Percentiles rank a stretch among this genome's conserved stretches.
Evolutionary conservation across 2,113 vertebrate genomes (phyloP).

Genomic region (Pelusios castaneus): DNA sequence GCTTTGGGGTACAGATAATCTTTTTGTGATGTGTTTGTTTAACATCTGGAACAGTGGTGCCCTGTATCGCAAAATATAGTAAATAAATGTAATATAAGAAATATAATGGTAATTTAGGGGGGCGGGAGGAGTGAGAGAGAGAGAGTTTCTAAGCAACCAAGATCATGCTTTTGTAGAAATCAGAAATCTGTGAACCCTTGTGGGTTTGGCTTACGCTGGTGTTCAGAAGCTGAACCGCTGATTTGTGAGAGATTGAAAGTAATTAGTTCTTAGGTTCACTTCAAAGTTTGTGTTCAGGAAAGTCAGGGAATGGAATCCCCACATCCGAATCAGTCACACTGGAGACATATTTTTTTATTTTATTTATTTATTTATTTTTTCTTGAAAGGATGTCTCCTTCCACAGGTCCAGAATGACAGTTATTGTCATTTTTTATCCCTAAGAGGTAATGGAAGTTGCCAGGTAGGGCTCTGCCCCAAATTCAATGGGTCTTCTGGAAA

Average conservation of each 20-base stretch:
- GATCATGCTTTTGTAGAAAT: neutral
- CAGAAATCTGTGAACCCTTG: neutral
- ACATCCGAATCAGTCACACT: neutral
- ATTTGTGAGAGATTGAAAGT: neutral
- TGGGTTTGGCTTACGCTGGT: constrained; percentile 3
- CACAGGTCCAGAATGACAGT: rapidly evolving
- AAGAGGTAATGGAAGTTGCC: neutral
- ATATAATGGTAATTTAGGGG: neutral
- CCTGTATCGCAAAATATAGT: neutral
- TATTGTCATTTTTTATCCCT: neutral
- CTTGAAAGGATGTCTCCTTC: neutral
- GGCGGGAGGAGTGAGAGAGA: neutral
- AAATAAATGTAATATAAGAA: neutral
- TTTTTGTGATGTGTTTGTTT: neutral
- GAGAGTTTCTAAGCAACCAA: constrained; percentile 12
- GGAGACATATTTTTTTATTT: neutral
- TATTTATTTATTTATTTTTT: no score
- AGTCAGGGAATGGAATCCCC: neutral
- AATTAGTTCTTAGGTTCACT: neutral
- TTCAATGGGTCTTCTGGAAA: neutral
- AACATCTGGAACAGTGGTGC: neutral
- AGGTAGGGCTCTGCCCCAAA: neutral
- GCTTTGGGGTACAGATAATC: neutral
- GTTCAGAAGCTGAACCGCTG: neutral
- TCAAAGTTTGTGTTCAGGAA: neutral